Base-by-base conservation (phyloP, 2,888 invertebrate genomes). In the Nasonia oneida region DNA sequence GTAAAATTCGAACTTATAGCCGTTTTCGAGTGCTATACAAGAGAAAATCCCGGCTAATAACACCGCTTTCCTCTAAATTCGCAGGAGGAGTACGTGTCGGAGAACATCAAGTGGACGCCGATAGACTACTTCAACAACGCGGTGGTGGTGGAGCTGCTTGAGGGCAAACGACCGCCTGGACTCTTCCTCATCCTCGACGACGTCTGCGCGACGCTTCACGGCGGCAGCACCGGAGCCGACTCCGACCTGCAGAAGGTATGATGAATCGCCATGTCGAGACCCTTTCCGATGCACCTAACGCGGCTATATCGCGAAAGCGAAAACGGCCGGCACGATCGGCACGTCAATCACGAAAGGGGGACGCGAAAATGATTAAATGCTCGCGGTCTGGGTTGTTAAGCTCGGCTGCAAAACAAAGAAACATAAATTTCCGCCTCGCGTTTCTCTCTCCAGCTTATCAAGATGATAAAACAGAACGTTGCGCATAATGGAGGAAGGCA, bases 61-160 rank as follows among this genome's bases (percentile, higher is more conserved):
- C 29, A 10, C n/a, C 15, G 3, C 8, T 81, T 39, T 79, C 76
- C 78, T 81, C 76, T 29, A 29, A 29, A 86, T 23, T 91, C 90
- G 3, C 91, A 96, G 95, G 96, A 96, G 91, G 96, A 96, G 90
- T 96, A 96, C 92, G 94, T 95, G 10, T 94, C 94, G 83, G 96
- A 96, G 92, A 95, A 95, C 79, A 96, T 96, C 85, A 94, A 95
- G 89, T 96, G 96, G 96, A 95, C 94, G 8, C 94, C 95, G 33
- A 95, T 96, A 88, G 95, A 96, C 18, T 96, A 95, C 92, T 96
- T 96, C 93, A 96, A 96, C 94, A 96, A 96, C 90, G 91, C 93
- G 1, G 85, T 96, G 77, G 96, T 96, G 10, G 96, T 96, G 90
- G 96, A 96, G 89, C 93, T 96, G 87, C 95, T 96, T 80, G 96